Evolutionary conservation across 2,888 invertebrate genomes (phyloP).

Genomic region (Pammene fasciana): DNA sequence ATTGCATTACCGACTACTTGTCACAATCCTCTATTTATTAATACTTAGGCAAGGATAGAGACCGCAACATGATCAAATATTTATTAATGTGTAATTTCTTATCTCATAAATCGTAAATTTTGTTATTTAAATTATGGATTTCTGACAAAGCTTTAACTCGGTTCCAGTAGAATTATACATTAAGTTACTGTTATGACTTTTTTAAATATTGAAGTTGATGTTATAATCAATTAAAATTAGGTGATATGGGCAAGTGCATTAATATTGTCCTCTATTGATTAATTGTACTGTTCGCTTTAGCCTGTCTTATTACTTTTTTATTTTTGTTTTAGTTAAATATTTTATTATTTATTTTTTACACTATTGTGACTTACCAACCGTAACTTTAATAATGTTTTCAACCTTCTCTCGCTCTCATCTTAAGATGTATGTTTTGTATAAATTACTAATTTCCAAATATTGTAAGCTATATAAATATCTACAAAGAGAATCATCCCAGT

Average conservation of each 20-base stretch:
- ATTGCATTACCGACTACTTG: conserved; percentile 63
- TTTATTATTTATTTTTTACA: conserved; percentile 82
- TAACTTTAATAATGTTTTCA: conserved; percentile 61
- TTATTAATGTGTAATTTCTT: conserved; percentile 82
- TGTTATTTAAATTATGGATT: conserved; percentile 82
- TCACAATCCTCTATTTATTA: conserved; percentile 60
- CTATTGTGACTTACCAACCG: conserved; percentile 64
- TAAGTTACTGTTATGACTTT: conserved; percentile 83
- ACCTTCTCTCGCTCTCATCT: conserved; percentile 63
- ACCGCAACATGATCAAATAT: conserved; percentile 81
- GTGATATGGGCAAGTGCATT: conserved; percentile 83
- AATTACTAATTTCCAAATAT: conserved; percentile 50
- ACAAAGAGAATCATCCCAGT: conserved; percentile 63
- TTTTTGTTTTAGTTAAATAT: conserved; percentile 82
- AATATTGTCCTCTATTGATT: conserved; percentile 79
- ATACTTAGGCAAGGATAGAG: conserved; percentile 66
- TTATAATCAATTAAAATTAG: conserved; percentile 81
- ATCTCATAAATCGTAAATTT: conserved; percentile 79
- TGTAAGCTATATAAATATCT: conserved; percentile 53
- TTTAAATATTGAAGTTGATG: conserved; percentile 81
- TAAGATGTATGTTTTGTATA: conserved; percentile 58
- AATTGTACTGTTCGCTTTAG: conserved; percentile 80
- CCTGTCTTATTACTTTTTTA: conserved; percentile 75
- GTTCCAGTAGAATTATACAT: conserved; percentile 82
- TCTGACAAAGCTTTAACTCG: conserved; percentile 83